Evolutionary conservation across 1,140 invertebrate genomes (phyloP).

Genomic region (Probaryconus sp.): DNA sequence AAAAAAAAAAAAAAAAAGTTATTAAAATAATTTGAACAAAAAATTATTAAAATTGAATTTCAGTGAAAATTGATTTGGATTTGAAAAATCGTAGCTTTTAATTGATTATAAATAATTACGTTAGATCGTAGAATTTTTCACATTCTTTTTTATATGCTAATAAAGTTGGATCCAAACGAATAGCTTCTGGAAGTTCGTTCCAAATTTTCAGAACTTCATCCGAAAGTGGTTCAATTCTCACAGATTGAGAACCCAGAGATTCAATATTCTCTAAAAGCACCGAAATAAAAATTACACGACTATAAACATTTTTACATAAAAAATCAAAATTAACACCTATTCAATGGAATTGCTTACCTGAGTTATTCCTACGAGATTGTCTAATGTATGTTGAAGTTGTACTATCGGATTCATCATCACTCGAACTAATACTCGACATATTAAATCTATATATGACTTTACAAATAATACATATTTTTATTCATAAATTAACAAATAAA

Average conservation of each 20-base stretch:
- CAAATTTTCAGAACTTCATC: conserved; percentile 82
- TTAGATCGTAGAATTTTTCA: conserved; percentile 80
- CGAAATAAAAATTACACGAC: background rate
- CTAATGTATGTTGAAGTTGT: conserved; percentile 35
- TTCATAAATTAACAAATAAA: no score
- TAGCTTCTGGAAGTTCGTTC: conserved; percentile 81
- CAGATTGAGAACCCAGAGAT: conserved; percentile 55
- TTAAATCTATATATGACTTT: no score
- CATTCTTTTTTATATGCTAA: conserved; percentile 81
- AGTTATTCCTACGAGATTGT: background rate
- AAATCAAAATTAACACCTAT: conserved; percentile 10
- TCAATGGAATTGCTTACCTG: no score
- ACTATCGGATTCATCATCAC: conserved; percentile 64
- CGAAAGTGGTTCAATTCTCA: conserved; percentile 69
- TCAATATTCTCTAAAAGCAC: background rate
- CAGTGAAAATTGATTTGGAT: background rate
- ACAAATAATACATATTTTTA: no score
- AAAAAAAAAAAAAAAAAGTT: conserved; percentile 1
- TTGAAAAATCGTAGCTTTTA: no score
- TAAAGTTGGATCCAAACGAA: conserved; percentile 82
- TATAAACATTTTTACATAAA: background rate
- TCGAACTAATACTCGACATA: conserved; percentile 40
- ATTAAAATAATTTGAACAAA: background rate
- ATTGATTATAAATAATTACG: no score
- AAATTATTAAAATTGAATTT: conserved; percentile 3